Evolutionary conservation across 1,140 invertebrate genomes (phyloP), one percentile per base, ranked within the genome.

Genomic region (Polyergus mexicanus): DNA sequence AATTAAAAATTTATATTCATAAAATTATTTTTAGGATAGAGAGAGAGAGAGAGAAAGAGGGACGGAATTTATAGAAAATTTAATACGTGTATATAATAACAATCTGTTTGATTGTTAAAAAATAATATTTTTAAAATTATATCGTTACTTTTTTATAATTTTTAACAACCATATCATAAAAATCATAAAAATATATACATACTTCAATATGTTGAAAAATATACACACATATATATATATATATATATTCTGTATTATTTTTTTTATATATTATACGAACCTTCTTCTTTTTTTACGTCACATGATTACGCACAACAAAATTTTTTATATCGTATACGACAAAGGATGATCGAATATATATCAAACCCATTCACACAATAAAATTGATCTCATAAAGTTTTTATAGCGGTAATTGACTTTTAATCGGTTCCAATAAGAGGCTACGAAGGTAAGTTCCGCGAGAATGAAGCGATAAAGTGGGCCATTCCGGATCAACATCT

Each of bases 401-500:
- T 86, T 75, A 89, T 58, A 58, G 44, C 69, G 75, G 86, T 91
- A 91, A 92, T 91, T 89, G 91, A 87, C 89, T 91, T 91, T 92
- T 92, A 91, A 92, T 91, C 88, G 88, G 62, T 86, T 68, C 75
- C 69, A 74, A 86, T 83, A 89, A 77, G 68, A 44, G 66, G 76
- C n/a, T 69, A 80, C 71, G 51, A 62, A 58, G 62, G 66, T 74
- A 60, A 63, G 76, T 85, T 71, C n/a, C 10, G 72, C 81, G 86
- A 88, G 74, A 91, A 92, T 91, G 68, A 93, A 91, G 90, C 86
- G 86, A 88, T 92, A 91, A 92, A 91, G 41, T 86, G 80, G 63
- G 10, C 62, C 75, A 84, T 76, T 75, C 62, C 77, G 38, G 44
- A 86, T 88, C 83, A 63, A 72, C 81, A 74, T 86, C 81, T 77